Base-by-base conservation (phyloP, 2,797 vertebrate species). In the Champsocephalus esox region DNA sequence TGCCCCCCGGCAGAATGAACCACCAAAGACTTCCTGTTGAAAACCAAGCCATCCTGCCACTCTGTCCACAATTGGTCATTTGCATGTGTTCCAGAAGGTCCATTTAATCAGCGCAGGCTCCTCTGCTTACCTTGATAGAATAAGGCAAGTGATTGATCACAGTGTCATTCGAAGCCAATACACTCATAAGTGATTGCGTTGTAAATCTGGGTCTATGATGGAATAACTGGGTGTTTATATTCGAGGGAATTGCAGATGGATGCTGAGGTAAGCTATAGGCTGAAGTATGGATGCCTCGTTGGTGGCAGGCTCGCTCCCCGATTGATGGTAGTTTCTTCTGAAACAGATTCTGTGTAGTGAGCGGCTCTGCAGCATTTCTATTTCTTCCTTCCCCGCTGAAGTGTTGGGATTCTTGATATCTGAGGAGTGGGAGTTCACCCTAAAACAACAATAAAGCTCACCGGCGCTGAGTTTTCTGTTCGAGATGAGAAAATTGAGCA, bases 21-120 rank as follows among this genome's bases (percentile, higher is more conserved):
- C 49, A 83, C 82, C 88, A 80, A 84, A 91, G 88, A 89, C 92
- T 94, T 91, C 84, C 93, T 91, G 89, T 82, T 85, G 81, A 79
- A 90, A 93, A 93, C 78, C 87, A 90, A 82, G 80, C 85, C 90
- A 67, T 88, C 76, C 87, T 86, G 75, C 21, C 76, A 88, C 75
- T 14, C 87, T 84, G 73, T 67, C 83, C 77, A 79, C 83, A 89
- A 91, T 86, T 87, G 94, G 79, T 88, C 75, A 88, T 95, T 96
- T 96, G 90, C 90, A 94, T 96, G 90, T 89, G 85, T 90, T 91
- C 92, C 91, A 93, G 92, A 94, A 92, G 85, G 92, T 92, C 93
- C 90, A 91, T 96, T 96, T 96, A 94, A 95, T 96, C 94, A 95
- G 92, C 81, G 38, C 80, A 28, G 75, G 92, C 82, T 83, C 58